A percentile compares a stretch with the other conserved stretches of the same genome.
phyloP scores from a whole-genome alignment of 2,113 vertebrate species.

The Cricetomys ansorgei region DNA sequence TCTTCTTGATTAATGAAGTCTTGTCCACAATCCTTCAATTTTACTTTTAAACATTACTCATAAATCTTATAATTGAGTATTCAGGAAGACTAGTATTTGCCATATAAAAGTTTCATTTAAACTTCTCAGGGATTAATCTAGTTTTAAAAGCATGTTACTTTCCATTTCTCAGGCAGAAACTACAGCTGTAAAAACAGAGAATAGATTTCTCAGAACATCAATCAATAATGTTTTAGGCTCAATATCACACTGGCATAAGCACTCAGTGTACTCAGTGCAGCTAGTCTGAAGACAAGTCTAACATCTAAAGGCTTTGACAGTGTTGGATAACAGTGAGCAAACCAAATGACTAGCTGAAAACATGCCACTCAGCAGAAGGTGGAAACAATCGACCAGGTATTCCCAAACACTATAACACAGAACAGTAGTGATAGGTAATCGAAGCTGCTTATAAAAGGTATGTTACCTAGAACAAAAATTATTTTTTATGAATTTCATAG shows the following conservation, averaged over 20 bases:
- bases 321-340: slow-evolving; percentile 49
- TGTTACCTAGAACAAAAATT: slow-evolving; percentile 24
- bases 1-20: slow-evolving; percentile 16
- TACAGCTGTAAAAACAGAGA: slow-evolving; percentile 51
- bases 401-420: not conserved
- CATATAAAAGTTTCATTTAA: slow-evolving; percentile 60
- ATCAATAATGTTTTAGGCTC: slow-evolving; percentile 53
- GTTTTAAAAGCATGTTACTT: slow-evolving; percentile 48
- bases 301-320: slow-evolving; percentile 61
- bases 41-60: slow-evolving; percentile 55
- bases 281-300: slow-evolving; percentile 44
- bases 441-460: not conserved
- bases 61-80: slow-evolving; percentile 52
- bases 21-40: slow-evolving; percentile 35
- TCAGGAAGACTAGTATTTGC: slow-evolving; percentile 29
- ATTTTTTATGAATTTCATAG: not conserved
- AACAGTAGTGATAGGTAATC: slow-evolving; percentile 23
- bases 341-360: slow-evolving; percentile 49
- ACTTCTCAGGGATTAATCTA: slow-evolving; percentile 57
- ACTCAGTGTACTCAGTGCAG: slow-evolving; percentile 56
- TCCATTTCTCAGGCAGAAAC: slow-evolving; percentile 54
- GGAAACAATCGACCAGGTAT: not conserved
- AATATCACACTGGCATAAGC: slow-evolving; percentile 34
- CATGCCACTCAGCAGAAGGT: not conserved
- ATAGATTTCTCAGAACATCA: slow-evolving; percentile 53